Base-by-base conservation (phyloP, 2,888 invertebrate species). In the Hypomecis atomaria region DNA sequence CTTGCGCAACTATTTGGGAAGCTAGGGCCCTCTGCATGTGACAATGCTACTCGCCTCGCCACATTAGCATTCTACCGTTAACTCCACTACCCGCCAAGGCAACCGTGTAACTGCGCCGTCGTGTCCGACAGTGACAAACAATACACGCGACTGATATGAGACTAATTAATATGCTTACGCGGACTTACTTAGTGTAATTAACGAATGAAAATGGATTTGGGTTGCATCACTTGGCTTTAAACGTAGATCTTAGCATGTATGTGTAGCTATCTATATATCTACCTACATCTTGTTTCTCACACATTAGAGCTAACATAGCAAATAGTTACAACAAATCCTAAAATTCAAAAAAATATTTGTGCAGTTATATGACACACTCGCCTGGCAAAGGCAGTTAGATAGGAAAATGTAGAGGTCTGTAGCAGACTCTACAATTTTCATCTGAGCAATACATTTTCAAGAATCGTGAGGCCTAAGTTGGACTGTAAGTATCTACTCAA, bases 51-150 rank as follows among this genome's bases (percentile, higher is more conserved):
- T 78, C 79, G 75, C 78, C 79, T 77, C 82, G 71, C 70, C 81
- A 79, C 86, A 89, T 90, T 91, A 91, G 86, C 88, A 89, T 89
- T 90, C 90, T 87, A 89, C 90, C 91, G 91, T 90, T 92, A 92
- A 78, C 87, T 87, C 79, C 66, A 77, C 77, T 77, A 75, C 83
- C 48, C 59, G 50, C 48, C 62, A 70, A 67, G 67, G 67, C 61
- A 66, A 65, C 70, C 64, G 59, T 65, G 62, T 68, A 68, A 70
- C 66, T 66, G 60, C 65, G 61, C 62, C 67, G 52, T 58, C 59
- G 58, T 44, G 60, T 61, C 59, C 57, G 64, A 64, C 67, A 69
- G 52, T 66, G 64, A 68, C 71, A 56, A 66, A 70, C 70, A 62
- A 69, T 65, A 64, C 68, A 60, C 65, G 63, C 50, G 52, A 52